Percentiles rank a stretch among this genome's conserved stretches.
Conservation (phyloP, 2,113 vertebrate species). For the Rousettus leschenaultii region DNA sequence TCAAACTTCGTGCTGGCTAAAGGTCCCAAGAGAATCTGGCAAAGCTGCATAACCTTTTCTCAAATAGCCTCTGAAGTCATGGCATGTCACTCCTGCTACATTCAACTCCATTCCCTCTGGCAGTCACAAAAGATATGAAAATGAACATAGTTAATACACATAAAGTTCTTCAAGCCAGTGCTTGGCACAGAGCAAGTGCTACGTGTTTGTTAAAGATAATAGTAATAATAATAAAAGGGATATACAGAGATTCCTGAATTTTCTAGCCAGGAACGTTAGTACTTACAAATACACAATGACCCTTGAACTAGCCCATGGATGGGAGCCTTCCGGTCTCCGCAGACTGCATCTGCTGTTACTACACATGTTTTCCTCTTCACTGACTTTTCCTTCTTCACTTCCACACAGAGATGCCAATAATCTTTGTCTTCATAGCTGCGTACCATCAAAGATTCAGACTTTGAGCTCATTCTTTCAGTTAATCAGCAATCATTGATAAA, state of each 20-base stretch:
- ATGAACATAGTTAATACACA: not conserved
- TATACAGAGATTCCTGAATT: not conserved
- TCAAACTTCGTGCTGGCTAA: not conserved
- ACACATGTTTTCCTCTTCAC: not conserved
- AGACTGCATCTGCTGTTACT: not conserved
- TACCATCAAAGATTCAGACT: not conserved
- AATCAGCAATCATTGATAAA: not conserved
- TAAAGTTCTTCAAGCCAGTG: not conserved
- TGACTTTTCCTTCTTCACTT: not conserved
- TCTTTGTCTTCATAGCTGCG: not conserved
- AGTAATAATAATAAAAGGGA: not conserved
- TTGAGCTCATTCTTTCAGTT: not conserved
- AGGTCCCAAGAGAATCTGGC: not conserved
- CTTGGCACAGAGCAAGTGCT: not conserved
- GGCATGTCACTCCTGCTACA: not conserved
- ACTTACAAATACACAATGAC: not conserved
- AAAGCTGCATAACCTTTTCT: not conserved
- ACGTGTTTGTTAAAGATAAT: not conserved
- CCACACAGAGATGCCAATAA: not conserved
- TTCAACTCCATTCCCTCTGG: not conserved
- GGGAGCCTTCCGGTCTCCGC: not conserved
- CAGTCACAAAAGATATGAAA: not conserved
- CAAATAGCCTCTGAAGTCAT: not conserved
- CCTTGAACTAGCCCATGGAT: not conserved
- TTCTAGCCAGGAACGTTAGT: not conserved